phyloP scores from a whole-genome alignment of 2,888 invertebrate genomes.

The Neoitamus cyanurus region DNA sequence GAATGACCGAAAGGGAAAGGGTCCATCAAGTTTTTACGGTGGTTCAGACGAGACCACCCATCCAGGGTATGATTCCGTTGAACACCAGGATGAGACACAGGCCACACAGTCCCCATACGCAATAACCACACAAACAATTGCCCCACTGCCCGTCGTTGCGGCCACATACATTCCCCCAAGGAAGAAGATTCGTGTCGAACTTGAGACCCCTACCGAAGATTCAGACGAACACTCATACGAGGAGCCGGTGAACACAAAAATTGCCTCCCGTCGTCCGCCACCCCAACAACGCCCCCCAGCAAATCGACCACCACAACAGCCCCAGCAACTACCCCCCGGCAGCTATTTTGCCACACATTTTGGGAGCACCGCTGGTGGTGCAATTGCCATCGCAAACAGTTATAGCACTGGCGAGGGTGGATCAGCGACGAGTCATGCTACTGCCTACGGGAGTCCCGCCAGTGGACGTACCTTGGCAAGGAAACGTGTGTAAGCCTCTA shows the following conservation, averaged over 20 bases:
- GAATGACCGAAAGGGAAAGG: not conserved
- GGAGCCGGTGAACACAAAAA: not conserved
- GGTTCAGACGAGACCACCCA: not conserved
- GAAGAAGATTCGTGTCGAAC: conserved; percentile 52
- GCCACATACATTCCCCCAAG: conserved; percentile 43
- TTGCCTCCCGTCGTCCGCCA: not conserved
- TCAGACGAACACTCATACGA: conserved; percentile 49
- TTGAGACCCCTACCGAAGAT: conserved; percentile 48
- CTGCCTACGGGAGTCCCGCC: conserved; percentile 64
- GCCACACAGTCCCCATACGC: not conserved
- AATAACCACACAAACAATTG: not conserved
- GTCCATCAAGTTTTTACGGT: not conserved
- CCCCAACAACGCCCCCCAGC: not conserved
- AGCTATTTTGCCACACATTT: conserved; percentile 66
- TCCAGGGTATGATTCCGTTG: not conserved
- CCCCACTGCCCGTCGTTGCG: not conserved
- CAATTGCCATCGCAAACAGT: conserved; percentile 66
- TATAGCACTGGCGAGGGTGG: conserved; percentile 67
- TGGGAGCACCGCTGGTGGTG: conserved; percentile 64
- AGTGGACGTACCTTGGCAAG: not conserved
- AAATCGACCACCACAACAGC: not conserved
- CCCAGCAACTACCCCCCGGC: conserved; percentile 58
- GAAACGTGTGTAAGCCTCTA: not conserved
- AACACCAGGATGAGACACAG: not conserved
- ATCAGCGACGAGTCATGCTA: conserved; percentile 65